Evolutionary conservation across 2,113 vertebrate genomes (phyloP), one percentile per base, ranked within the genome.

Genomic region (Penelope pileata): DNA sequence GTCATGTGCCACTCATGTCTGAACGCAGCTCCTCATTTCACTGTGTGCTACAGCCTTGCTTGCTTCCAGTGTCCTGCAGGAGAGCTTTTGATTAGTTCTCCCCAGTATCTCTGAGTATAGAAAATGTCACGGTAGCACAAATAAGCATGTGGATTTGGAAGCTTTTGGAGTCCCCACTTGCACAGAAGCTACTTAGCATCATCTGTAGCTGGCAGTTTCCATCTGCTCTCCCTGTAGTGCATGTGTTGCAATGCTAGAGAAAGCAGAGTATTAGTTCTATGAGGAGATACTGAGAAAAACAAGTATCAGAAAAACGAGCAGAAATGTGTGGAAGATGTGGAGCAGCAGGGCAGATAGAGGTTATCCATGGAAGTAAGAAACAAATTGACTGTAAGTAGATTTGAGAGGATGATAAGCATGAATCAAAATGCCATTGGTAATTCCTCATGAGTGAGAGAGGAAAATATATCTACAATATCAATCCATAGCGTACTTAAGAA

Each of bases 361-460:
- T 81, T 54, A 70, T 9, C 40, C 26, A 7, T 90, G 59, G 62
- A 83, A 86, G 32, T 88, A 77, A 90, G 70, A 85, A 90, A 67
- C 51, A 93, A 96, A 93, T 54, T 86, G 68, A 72, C 83, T 90
- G 18, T 70, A 90, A 86, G 83, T 74, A 60, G 63, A 60, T 96
- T 81, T 81, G 63, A 86, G 79, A 23, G 51, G 32, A 36, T 92
- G 73, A 90, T 85, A 66, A 16, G 23, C 68, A 74, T 62, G 77
- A 86, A 67, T 62, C 0, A 86, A 87, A 89, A 73, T 83, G 59
- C 74, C 42, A 54, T 24, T 81, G 56, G 76, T 90, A 59, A 59
- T 69, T 82, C 88, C 79, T 85, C 56, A 40, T 68, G 62, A 86
- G 38, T 45, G 85, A 95, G 30, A 59, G 92, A 80, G 59, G 50